Evolutionary conservation across 2,113 vertebrate species (phyloP).

Genomic region (Pygoscelis antarcticus): DNA sequence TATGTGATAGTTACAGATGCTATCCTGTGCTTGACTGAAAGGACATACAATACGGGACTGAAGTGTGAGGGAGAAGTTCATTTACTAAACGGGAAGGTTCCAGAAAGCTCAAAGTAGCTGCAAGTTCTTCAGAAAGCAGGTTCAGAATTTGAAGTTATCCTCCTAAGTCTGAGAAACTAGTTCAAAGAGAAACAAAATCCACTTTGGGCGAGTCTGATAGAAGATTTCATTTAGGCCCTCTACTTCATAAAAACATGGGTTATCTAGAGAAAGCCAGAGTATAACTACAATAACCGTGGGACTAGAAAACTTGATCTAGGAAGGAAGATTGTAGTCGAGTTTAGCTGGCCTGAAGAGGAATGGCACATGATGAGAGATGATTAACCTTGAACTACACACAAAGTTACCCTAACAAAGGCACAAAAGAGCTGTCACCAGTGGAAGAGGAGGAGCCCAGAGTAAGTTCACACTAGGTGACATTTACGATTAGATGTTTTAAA

Average conservation of each 20-base stretch:
- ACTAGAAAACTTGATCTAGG: neutral
- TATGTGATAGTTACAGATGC: rapidly evolving
- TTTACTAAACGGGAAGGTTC: neutral
- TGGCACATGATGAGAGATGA: rapidly evolving
- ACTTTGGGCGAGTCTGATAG: neutral
- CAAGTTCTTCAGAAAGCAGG: neutral
- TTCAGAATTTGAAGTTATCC: neutral
- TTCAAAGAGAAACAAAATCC: neutral
- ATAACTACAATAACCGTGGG: rapidly evolving
- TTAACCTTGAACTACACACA: neutral
- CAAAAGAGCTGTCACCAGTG: neutral
- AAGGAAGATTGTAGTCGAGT: neutral
- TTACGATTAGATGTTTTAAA: neutral
- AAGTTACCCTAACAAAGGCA: neutral
- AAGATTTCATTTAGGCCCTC: neutral
- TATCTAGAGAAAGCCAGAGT: neutral
- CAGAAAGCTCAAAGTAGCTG: neutral
- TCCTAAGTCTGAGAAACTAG: neutral
- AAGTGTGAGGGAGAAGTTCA: neutral
- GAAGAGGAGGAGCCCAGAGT: neutral
- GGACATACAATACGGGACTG: rapidly evolving
- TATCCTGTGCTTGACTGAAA: neutral
- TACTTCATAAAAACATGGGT: rapidly evolving
- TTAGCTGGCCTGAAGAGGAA: neutral
- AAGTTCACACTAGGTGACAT: neutral